Conservation (phyloP, 1,140 invertebrate species). For the Pseudomyrmex gracilis region DNA sequence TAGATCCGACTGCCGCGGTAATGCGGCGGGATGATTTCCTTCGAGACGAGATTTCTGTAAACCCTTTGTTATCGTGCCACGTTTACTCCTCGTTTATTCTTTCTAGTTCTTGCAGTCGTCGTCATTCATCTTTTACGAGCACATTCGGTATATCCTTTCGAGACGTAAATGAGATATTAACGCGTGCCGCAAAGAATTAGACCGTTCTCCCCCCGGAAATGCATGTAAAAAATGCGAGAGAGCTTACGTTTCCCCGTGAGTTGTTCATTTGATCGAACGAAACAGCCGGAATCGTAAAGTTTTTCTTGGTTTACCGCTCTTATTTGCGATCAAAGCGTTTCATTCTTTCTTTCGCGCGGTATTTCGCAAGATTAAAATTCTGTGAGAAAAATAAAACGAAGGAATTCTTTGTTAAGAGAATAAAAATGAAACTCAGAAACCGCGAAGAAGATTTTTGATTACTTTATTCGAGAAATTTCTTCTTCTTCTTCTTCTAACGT, state of each 20-base stretch:
- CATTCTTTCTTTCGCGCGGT: constrained; percentile 1
- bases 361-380: constrained; percentile 39
- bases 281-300: constrained; percentile 17
- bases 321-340: constrained; percentile 16
- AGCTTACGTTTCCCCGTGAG: not conserved
- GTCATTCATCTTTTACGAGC: constrained; percentile 37
- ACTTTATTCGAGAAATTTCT: not conserved
- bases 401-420: not conserved
- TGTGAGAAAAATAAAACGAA: not conserved
- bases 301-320: constrained; percentile 20
- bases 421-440: not conserved
- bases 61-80: constrained; percentile 45
- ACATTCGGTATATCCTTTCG: constrained; percentile 18
- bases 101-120: not conserved
- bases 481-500: not conserved
- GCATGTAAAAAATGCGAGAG: constrained; percentile 27
- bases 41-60: constrained; percentile 56
- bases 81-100: constrained; percentile 47
- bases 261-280: not conserved
- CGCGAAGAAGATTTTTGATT: not conserved
- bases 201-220: constrained; percentile 24
- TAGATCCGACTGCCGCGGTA: constrained; percentile 30
- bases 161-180: constrained; percentile 7
- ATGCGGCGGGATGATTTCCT: constrained; percentile 50
- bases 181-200: constrained; percentile 31